Percentiles rank a stretch among this genome's conserved stretches.
Evolutionary conservation across 2,797 vertebrate species (phyloP).

Genomic region (Periophthalmus magnuspinnatus): DNA sequence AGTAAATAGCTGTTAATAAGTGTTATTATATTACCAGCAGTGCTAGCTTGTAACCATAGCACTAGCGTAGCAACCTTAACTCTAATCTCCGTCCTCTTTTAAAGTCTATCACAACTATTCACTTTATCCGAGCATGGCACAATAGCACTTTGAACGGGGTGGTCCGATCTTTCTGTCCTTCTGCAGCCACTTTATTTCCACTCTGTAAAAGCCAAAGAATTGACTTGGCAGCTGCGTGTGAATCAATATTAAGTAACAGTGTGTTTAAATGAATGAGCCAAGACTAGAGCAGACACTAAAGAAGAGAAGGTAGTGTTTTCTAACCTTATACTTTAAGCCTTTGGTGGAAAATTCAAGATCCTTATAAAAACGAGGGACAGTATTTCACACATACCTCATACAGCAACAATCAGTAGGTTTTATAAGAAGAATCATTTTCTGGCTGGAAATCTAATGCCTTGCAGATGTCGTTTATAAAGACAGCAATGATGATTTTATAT

Average conservation of each 20-base stretch:
- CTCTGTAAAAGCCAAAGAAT: conserved; percentile 38
- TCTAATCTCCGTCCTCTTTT: neutral
- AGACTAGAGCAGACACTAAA: conserved; percentile 32
- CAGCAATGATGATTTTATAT: neutral
- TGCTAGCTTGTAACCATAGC: neutral
- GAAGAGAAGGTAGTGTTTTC: conserved; percentile 29
- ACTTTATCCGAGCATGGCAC: neutral
- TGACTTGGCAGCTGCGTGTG: conserved; percentile 44
- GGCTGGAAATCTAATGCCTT: conserved; percentile 20
- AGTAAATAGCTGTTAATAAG: no score
- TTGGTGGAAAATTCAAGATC: conserved; percentile 42
- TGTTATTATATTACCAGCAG: no score
- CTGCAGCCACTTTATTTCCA: conserved; percentile 36
- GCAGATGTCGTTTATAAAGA: neutral
- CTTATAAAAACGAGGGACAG: neutral
- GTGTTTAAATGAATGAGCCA: conserved; percentile 47
- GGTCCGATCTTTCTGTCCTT: conserved; percentile 16
- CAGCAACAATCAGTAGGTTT: neutral
- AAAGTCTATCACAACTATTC: neutral
- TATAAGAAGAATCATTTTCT: conserved; percentile 14
- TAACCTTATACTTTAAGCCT: conserved; percentile 40
- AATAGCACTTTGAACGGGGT: neutral
- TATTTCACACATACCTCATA: conserved; percentile 9
- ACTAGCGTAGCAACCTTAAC: neutral
- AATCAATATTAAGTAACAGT: conserved; percentile 65